A percentile compares a stretch with the other conserved stretches of the same genome.
Evolutionary conservation across 1,140 invertebrate species (phyloP).

Genomic region (Drosophila murphyi): DNA sequence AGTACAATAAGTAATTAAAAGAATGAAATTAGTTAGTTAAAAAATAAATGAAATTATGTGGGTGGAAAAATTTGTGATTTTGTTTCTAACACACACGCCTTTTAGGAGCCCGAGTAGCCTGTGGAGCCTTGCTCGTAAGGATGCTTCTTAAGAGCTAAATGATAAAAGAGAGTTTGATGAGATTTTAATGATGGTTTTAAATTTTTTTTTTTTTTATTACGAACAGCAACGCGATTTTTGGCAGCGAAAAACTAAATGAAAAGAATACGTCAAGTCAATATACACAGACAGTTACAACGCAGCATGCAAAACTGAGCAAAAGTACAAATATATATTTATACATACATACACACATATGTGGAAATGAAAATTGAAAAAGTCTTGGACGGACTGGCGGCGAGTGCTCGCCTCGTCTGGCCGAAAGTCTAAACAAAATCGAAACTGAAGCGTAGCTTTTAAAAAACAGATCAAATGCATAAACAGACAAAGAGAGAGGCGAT

Average conservation of each 20-base stretch:
- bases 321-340: slow-evolving; percentile 47
- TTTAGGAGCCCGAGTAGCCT: slow-evolving; percentile 7
- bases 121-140: not conserved
- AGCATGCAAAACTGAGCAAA: slow-evolving; percentile 72
- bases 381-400: slow-evolving; percentile 15
- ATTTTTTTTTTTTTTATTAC: not conserved
- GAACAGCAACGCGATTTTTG: slow-evolving; percentile 26
- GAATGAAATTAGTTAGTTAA: not conserved
- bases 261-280: slow-evolving; percentile 32
- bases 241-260: slow-evolving; percentile 49
- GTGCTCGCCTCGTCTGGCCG: slow-evolving; percentile 10
- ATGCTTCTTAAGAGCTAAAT: slow-evolving; percentile 13
- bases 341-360: slow-evolving; percentile 37
- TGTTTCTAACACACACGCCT: slow-evolving; percentile 2
- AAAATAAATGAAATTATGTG: not conserved
- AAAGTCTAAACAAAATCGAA: slow-evolving; percentile 32
- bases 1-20: not conserved
- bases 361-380: slow-evolving; percentile 63
- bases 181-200: slow-evolving; percentile 5
- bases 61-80: not conserved
- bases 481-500: slow-evolving; percentile 23
- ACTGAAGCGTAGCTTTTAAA: slow-evolving; percentile 26
- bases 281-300: slow-evolving; percentile 60
- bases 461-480: slow-evolving; percentile 27
- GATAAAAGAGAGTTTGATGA: slow-evolving; percentile 7